Conservation (phyloP, 2,797 vertebrate genomes). For the Pantherophis vulpinus region DNA sequence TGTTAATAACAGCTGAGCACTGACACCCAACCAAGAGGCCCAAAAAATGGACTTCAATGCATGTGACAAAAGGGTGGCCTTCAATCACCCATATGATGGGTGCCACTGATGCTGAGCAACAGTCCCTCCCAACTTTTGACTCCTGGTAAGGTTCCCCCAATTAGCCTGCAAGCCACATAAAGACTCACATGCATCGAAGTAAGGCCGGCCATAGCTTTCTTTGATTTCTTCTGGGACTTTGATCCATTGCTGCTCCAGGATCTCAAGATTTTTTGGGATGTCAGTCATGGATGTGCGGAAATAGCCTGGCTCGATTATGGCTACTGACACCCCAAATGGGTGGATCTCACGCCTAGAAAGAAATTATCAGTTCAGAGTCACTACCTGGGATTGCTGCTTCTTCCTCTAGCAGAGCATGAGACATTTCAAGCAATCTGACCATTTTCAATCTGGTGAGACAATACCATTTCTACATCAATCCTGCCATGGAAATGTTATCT, state of each 20-base stretch:
- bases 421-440: neutral
- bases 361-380: accelerated
- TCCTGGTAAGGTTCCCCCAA: neutral
- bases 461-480: neutral
- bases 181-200: conserved; percentile 45
- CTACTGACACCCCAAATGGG: conserved; percentile 56
- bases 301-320: conserved; percentile 51
- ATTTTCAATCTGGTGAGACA: neutral
- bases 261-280: accelerated
- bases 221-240: conserved; percentile 23
- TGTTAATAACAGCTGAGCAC: neutral
- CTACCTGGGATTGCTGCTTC: no score
- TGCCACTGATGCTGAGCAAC: neutral
- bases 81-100: neutral
- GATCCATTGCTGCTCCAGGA: neutral
- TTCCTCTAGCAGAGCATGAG: neutral
- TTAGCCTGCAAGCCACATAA: neutral
- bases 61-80: neutral
- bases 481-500: neutral
- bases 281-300: conserved; percentile 42
- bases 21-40: neutral
- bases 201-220: conserved; percentile 40
- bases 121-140: neutral
- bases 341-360: conserved; percentile 59
- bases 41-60: neutral